Percentiles rank a stretch among this genome's conserved stretches.
phyloP scores from a whole-genome alignment of 2,113 vertebrate species.

The Mesitornis unicolor region DNA sequence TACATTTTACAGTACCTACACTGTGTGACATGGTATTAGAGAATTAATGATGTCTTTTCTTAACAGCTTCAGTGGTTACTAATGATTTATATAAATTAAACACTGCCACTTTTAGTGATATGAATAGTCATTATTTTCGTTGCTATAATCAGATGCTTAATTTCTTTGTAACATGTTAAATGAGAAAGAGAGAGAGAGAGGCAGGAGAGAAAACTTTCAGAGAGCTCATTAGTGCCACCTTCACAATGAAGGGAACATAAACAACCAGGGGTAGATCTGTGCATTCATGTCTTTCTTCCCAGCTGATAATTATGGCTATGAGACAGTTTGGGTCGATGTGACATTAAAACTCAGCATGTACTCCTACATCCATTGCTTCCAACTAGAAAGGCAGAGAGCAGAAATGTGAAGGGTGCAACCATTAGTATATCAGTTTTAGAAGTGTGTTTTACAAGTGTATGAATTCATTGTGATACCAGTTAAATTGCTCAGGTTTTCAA shows the following conservation, averaged over 20 bases:
- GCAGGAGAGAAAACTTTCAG: not conserved
- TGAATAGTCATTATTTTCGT: not conserved
- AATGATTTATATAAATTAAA: not conserved
- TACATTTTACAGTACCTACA: not conserved
- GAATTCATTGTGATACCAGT: not conserved
- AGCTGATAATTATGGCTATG: not conserved
- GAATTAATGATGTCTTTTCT: not conserved
- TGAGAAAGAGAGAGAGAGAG: not conserved
- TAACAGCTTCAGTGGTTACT: not conserved
- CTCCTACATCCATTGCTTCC: not conserved
- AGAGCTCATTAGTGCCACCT: fast-evolving
- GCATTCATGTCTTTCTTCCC: not conserved
- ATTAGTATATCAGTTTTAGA: not conserved
- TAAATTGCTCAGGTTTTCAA: not conserved
- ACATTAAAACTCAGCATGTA: not conserved
- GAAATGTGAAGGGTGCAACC: not conserved
- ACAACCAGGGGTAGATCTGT: not conserved
- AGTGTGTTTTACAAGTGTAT: not conserved
- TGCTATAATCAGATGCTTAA: not conserved
- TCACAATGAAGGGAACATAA: not conserved
- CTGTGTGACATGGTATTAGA: not conserved
- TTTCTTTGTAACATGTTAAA: not conserved
- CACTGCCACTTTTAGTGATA: not conserved
- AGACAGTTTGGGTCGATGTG: not conserved
- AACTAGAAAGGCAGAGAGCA: not conserved